phyloP scores from a whole-genome alignment of 2,888 invertebrate genomes.

The Eupithecia dodoneata region DNA sequence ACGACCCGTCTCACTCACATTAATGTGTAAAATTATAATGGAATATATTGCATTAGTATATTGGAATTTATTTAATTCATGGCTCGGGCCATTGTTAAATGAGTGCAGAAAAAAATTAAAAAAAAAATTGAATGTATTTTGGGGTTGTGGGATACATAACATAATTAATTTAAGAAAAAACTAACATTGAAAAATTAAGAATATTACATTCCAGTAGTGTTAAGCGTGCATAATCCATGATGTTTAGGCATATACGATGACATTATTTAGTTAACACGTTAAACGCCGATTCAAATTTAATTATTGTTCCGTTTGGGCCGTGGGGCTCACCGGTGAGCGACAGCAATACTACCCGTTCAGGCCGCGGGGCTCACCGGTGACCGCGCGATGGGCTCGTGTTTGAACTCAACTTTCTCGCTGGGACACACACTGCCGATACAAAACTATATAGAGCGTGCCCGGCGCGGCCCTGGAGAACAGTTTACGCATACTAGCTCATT shows the following conservation, averaged over 20 bases:
- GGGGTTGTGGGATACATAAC: conserved; percentile 77
- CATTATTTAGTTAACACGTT: conserved; percentile 47
- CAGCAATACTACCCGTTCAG: too few species aligned
- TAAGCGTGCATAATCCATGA: conserved; percentile 71
- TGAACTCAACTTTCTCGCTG: too few species aligned
- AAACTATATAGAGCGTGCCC: too few species aligned
- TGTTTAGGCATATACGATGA: conserved; percentile 51
- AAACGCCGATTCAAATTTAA: too few species aligned
- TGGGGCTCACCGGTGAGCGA: too few species aligned
- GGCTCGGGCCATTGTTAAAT: conserved; percentile 16
- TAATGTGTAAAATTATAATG: conserved; percentile 16
- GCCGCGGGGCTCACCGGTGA: too few species aligned
- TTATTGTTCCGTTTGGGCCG: too few species aligned
- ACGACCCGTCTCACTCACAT: background rate
- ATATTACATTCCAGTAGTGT: conserved; percentile 75
- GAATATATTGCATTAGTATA: conserved; percentile 34
- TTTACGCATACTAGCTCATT: too few species aligned
- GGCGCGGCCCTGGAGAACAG: too few species aligned
- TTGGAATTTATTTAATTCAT: conserved; percentile 30
- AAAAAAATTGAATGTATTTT: conserved; percentile 39
- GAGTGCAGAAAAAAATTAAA: conserved; percentile 22
- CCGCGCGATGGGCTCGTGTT: too few species aligned
- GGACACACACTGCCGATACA: too few species aligned
- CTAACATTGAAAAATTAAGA: conserved; percentile 69
- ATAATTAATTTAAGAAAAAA: conserved; percentile 68